Evolutionary conservation across 2,113 vertebrate genomes (phyloP).

Genomic region (Thomomys bottae): DNA sequence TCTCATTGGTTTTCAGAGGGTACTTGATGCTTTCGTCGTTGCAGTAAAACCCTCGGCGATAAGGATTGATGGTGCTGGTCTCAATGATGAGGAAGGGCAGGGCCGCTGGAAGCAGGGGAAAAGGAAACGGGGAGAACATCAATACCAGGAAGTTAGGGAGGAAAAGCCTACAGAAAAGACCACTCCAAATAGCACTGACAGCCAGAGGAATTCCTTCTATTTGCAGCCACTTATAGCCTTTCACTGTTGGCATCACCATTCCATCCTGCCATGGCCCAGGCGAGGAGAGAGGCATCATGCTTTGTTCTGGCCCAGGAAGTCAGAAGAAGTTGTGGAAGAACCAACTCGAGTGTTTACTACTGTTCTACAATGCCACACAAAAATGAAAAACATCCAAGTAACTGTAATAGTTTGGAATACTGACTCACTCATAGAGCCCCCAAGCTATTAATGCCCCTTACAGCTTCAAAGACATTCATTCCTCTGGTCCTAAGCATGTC

Average conservation of each 20-base stretch:
- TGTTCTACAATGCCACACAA: background rate
- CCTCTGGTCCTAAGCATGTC: background rate
- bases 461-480: background rate
- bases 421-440: background rate
- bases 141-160: background rate
- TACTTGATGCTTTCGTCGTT: constrained; percentile 97
- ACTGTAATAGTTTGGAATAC: background rate
- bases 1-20: constrained; percentile 95
- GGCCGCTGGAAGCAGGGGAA: constrained; percentile 87
- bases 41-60: constrained; percentile 96
- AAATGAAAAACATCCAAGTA: background rate
- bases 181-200: too few relatives aligned
- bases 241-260: rapidly evolving
- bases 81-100: constrained; percentile 99
- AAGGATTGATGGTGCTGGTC: constrained; percentile 97
- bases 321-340: background rate
- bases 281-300: background rate
- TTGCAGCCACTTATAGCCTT: background rate
- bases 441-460: background rate
- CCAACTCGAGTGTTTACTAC: background rate
- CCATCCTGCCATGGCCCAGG: background rate
- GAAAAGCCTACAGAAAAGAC: background rate
- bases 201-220: background rate
- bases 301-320: background rate
- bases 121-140: background rate